Evolutionary conservation across 2,113 vertebrate species (phyloP), one percentile per base, ranked within the genome.

Genomic region (Leucosticte australis): DNA sequence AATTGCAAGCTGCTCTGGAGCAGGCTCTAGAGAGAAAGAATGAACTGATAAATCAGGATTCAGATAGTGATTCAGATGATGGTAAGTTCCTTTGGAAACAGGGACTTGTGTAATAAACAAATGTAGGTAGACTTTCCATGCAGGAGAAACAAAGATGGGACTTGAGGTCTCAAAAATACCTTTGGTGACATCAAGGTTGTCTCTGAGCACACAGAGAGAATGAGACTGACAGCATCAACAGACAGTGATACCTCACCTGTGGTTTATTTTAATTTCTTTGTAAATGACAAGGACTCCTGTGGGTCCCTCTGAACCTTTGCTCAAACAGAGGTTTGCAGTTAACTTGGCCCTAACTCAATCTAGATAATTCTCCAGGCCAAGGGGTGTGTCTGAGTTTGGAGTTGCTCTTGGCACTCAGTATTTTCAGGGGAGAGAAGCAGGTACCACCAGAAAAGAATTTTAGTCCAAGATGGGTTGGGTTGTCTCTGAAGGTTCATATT

Each of bases 1-100:
- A 99, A 98, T 85, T 99, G 90, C 99, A 99, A 97, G 98, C 99
- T 17, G 99, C 99, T 97, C 98, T 99, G 94, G 99, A 99, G 97
- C 99, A 99, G 97, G 99, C 99, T 88, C 98, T 99, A 69, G 99
- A 99, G 96, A 98, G 99, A 97, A 99, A 99, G 97, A 99, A 98
- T 35, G 99, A 99, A 96, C 98, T 99, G 97, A 99, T 99, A 97
- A 98, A 98, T 96, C 99, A 99, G 96, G 99, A 99, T 97, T 99
- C 99, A 44, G 99, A 99, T 94, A 99, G 99, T n/a, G 99, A 99
- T 94, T 99, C 99, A 9, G 99, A 99, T 63, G 99, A 99, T 89
- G 99, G 99, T 99, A 97, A 98, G 97, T 86, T 60, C 30, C 46
- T 63, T 56, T 92, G 87, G 82, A 73, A 96, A 87, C 6, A 44